These are phyloP conservation scores for Pelvicachromis taeniatus DNA, from an alignment of 2,113 vertebrate genomes.

Conservation along the genomic window DNA sequence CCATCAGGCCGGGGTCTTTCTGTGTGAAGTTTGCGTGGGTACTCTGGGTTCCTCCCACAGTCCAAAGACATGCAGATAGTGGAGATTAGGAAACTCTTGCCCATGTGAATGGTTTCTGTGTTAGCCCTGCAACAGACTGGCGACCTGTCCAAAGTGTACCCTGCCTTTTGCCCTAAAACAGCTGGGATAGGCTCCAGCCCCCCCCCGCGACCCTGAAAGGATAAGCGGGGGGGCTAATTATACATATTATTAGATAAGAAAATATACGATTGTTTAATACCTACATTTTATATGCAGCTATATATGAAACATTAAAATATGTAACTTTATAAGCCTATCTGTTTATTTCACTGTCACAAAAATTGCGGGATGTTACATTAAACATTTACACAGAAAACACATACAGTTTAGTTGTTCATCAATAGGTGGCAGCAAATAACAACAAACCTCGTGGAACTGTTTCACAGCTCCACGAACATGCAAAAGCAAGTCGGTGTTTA, in stretches of 20 bases:
- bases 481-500: background rate
- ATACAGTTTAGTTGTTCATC: background rate
- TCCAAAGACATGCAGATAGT: no score
- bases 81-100: no score
- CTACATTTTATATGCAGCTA: background rate
- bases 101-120: no score
- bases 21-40: no score
- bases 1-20: no score
- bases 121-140: no score
- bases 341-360: background rate
- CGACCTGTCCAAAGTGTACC: no score
- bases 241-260: background rate
- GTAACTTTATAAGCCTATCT: background rate
- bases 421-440: constrained; percentile 24
- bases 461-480: background rate
- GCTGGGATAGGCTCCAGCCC: no score
- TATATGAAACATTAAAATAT: background rate
- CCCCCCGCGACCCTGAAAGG: no score
- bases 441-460: background rate
- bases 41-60: no score
- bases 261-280: background rate
- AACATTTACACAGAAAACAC: background rate
- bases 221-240: no score
- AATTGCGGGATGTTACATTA: background rate
- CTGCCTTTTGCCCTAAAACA: no score